Evolutionary conservation across 2,888 invertebrate genomes (phyloP).

Genomic region (Synanthedon myopaeformis): DNA sequence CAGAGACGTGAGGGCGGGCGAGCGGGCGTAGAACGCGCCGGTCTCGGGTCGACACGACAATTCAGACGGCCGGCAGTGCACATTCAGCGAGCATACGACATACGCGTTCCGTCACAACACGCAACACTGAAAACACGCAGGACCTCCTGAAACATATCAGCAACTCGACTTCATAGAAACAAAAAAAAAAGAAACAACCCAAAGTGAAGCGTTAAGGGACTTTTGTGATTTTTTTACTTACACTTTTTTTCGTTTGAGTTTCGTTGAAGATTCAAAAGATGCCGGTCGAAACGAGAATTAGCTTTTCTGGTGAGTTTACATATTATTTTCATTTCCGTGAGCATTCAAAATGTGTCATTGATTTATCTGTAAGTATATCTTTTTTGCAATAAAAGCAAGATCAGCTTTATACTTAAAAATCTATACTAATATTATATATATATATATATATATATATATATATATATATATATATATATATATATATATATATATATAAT

Average conservation of each 20-base stretch:
- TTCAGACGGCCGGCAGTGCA: conserved; percentile 42
- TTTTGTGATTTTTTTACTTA: conserved; percentile 3
- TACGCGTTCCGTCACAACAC: conserved; percentile 34
- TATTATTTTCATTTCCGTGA: too few relatives aligned
- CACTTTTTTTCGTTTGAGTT: background rate
- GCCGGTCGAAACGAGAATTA: conserved; percentile 65
- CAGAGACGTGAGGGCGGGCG: conserved; percentile 30
- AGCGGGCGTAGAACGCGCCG: conserved; percentile 28
- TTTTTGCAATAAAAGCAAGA: too few relatives aligned
- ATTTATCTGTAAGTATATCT: too few relatives aligned
- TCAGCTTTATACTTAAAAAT: too few relatives aligned
- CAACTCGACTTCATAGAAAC: conserved; percentile 10
- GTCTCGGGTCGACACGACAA: conserved; percentile 12
- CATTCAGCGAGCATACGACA: conserved; percentile 38
- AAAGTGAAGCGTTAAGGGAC: conserved; percentile 1
- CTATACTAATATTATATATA: too few relatives aligned
- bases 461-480: too few relatives aligned
- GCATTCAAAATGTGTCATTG: too few relatives aligned
- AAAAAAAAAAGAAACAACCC: background rate
- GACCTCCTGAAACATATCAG: conserved; percentile 12
- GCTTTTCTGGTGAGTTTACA: conserved; percentile 58
- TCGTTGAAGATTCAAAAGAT: conserved; percentile 22
- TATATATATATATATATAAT: too few relatives aligned
- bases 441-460: too few relatives aligned
- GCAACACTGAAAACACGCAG: conserved; percentile 31